Evolutionary conservation across 2,797 vertebrate genomes (phyloP), one percentile per base, ranked within the genome.

Genomic region (Lophius americanus): DNA sequence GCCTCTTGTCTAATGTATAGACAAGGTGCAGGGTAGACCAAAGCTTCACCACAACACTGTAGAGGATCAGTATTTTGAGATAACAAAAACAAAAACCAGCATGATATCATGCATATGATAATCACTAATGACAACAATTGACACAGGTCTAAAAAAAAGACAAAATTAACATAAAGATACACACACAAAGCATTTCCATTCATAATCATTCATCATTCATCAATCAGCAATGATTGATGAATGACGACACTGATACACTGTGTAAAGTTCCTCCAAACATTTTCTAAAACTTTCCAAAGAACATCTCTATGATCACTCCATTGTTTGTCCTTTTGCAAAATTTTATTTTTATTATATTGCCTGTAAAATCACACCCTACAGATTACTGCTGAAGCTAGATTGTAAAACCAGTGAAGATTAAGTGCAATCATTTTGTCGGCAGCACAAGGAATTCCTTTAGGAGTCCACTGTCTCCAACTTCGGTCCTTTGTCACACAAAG

Each of bases 401-500:
- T 70, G 65, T 84, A 83, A 85, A 90, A 81, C 39, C 76, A 84
- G 62, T 55, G 70, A 82, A 54, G 64, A 53, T 77, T 76, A 37
- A 78, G 64, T 62, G 60, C 73, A 55, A 54, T 75, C 63, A 75
- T n/a, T 85, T 84, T 84, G 83, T 76, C 75, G 56, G 46, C 56
- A 67, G 76, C 51, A 8, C 56, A 38, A 74, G 76, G 80, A 71
- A 61, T 72, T 81, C 50, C 59, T 68, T 61, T 50, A 75, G 73
- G 73, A 76, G 55, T 61, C 62, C 75, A 43, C 43, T 70, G 67
- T 78, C 70, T 66, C 4, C 12, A 51, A 72, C 60, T 65, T 50
- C 8, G 44, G 23, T 51, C 73, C 62, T 67, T 64, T 3, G 66
- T 70, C 55, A 43, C 53, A 73, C 75, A 79, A 42, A 73, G 23